Conservation (phyloP, 2,888 invertebrate genomes). For the Tuta absoluta region DNA sequence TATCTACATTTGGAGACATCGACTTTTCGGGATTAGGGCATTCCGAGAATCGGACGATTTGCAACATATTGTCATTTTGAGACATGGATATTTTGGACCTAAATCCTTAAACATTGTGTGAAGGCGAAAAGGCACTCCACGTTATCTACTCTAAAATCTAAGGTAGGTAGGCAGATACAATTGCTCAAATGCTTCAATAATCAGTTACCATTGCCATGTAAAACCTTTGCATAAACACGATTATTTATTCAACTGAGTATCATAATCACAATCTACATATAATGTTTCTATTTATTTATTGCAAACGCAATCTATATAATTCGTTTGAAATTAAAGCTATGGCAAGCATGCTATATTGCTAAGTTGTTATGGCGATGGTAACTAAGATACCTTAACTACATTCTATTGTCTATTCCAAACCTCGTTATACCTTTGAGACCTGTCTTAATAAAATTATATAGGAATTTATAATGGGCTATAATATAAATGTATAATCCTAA, state of each 20-base stretch:
- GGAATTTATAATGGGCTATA: slow-evolving; percentile 1
- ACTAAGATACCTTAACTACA: not conserved
- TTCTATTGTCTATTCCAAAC: no score
- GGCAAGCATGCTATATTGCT: not conserved
- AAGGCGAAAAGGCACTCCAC: not conserved
- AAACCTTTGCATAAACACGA: not conserved
- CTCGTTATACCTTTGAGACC: not conserved
- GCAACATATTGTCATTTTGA: no score
- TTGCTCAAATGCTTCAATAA: not conserved
- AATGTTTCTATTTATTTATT: not conserved
- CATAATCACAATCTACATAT: not conserved
- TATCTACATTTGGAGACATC: no score
- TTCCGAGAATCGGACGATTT: no score
- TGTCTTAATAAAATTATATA: not conserved
- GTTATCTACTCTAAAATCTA: not conserved
- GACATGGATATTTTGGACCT: no score
- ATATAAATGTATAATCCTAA: not conserved
- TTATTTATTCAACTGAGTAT: no score
- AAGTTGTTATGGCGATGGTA: not conserved
- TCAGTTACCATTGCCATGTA: not conserved
- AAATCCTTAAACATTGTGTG: not conserved
- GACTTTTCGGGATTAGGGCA: no score
- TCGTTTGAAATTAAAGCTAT: not conserved
- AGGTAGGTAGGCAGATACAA: not conserved
- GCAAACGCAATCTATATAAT: not conserved